Conservation (phyloP, 2,797 vertebrate genomes). For the Xerus rutilus region DNA sequence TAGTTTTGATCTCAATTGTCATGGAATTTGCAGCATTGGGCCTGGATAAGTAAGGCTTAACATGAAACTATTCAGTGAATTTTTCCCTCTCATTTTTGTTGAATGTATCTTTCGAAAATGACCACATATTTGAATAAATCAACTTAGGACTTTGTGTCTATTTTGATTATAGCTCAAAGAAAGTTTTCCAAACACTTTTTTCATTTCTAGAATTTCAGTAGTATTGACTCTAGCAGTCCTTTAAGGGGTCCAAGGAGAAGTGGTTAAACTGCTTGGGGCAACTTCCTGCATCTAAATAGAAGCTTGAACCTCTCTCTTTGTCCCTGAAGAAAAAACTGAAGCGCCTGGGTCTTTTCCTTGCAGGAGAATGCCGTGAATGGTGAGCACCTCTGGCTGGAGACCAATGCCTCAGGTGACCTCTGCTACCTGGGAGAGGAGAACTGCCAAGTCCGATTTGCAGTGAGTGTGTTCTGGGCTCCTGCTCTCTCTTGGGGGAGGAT, state of each 20-base stretch:
- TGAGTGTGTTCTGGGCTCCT: constrained; percentile 88
- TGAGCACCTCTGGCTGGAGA: constrained; percentile 98
- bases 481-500: not conserved
- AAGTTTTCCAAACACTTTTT: not conserved
- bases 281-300: not conserved
- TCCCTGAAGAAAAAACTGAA: constrained; percentile 60
- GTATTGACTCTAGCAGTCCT: not conserved
- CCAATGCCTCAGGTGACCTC: constrained; percentile 97
- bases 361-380: constrained; percentile 98
- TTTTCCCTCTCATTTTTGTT: not conserved
- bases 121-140: not conserved
- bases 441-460: constrained; percentile 96
- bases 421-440: constrained; percentile 98
- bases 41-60: not conserved
- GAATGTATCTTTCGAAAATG: not conserved
- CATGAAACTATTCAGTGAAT: not conserved
- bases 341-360: constrained; percentile 59
- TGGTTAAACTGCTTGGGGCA: not conserved
- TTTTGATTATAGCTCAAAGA: not conserved
- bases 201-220: not conserved
- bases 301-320: not conserved
- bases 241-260: not conserved
- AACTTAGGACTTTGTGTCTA: not conserved
- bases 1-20: not conserved
- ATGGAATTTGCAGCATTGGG: not conserved